Base-by-base conservation (phyloP, 92 coral and sea anemone species). In the Phenganax marumi region DNA sequence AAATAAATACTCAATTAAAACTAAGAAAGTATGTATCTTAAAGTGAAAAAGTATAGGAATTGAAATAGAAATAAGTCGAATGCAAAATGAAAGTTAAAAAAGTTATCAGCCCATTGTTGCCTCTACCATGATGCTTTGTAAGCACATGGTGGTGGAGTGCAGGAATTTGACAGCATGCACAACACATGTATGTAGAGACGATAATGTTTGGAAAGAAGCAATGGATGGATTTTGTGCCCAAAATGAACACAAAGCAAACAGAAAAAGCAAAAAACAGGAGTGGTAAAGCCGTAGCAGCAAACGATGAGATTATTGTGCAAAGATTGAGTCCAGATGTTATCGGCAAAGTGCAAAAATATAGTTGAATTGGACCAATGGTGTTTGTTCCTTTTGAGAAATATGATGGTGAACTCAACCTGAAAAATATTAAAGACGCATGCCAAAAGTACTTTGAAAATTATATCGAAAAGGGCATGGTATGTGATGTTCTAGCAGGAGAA, bases 211-310 rank as follows among this genome's bases (percentile, higher is more conserved):
- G 43, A 33, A 33, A 33, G 43, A 33, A 33, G 43, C 88, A 89
- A 79, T 87, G 92, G 92, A 77, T 88, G 69, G 80, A 89, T 74
- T 73, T 77, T 85, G 88, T 69, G 12, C 83, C 83, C 68, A 89
- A 83, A 60, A 87, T 86, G 77, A 75, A 81, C 61, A 66, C 83
- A 51, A 89, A 86, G 72, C 78, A 86, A 69, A 62, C 80, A 50
- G 77, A 63, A 19, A 86, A 89, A 76, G 87, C 83, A 23, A 86
- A 86, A 71, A 33, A 77, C 10, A 49, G 71, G 13, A 19, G 47
- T 10, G 84, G 69, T 48, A 85, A 52, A 16, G 82, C 50, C 57
- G 75, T 51, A 46, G 86, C 7, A 26, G 88, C 58, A 48, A 77
- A 71, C 26, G 73, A 65, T 21, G 90, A 90, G 71, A 79, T 84